These are phyloP conservation scores for Deroptyus accipitrinus DNA, from an alignment of 2,113 vertebrate species.

Conservation along the genomic window DNA sequence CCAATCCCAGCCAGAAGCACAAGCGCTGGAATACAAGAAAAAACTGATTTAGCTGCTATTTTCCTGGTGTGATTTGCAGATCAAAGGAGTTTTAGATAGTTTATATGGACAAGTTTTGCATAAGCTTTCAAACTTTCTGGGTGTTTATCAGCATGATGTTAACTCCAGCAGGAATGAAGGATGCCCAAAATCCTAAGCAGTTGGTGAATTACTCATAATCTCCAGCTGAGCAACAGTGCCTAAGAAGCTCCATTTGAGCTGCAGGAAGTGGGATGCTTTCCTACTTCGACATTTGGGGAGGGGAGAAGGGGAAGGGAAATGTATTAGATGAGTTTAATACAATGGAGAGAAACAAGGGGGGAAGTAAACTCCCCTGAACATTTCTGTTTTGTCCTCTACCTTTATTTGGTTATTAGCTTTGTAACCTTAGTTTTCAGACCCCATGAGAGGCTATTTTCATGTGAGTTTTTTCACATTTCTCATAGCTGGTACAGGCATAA, in stretches of 20 bases:
- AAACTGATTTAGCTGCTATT: neutral
- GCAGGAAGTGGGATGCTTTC: neutral
- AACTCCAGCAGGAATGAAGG: neutral
- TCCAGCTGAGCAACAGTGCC: neutral
- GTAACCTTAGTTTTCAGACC: neutral
- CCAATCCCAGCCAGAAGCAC: neutral
- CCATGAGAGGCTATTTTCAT: neutral
- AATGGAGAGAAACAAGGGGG: neutral
- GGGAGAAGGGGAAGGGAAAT: neutral
- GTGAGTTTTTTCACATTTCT: neutral
- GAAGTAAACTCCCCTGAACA: neutral
- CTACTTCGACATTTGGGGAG: neutral
- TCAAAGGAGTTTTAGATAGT: neutral
- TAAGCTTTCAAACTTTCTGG: neutral
- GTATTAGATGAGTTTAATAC: neutral
- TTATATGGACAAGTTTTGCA: slow-evolving; percentile 17
- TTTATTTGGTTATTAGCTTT: neutral
- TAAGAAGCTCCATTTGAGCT: neutral
- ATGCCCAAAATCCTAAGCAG: neutral
- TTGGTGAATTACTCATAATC: slow-evolving; percentile 17
- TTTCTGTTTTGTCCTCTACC: neutral
- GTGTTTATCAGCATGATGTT: neutral
- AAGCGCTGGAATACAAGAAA: neutral
- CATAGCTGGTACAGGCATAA: neutral
- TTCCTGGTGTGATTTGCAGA: slow-evolving; percentile 8